phyloP scores from a whole-genome alignment of 2,888 invertebrate species.

The Drosophila peninsularis region DNA sequence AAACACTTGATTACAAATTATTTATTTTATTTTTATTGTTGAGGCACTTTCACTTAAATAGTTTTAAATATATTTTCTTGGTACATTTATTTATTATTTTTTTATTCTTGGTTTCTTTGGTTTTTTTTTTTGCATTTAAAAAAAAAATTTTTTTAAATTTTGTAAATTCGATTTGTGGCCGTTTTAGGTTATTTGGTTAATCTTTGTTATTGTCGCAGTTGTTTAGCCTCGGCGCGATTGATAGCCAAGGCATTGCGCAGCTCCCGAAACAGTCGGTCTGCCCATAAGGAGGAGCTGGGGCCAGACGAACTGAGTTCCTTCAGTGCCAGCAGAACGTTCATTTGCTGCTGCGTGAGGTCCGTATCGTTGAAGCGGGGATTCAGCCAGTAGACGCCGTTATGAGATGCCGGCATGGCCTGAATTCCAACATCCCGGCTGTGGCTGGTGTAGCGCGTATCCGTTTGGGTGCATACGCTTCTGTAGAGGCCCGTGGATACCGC shows the following conservation, averaged over 20 bases:
- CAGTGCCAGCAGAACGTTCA: slow-evolving; percentile 44
- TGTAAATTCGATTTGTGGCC: neutral
- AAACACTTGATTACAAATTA: neutral
- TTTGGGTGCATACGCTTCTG: slow-evolving; percentile 44
- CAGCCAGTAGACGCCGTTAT: slow-evolving; percentile 37
- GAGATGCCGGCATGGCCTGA: slow-evolving; percentile 14
- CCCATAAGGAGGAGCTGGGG: slow-evolving; percentile 28
- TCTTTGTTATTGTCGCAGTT: neutral
- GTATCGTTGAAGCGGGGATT: slow-evolving; percentile 28
- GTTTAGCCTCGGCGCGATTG: slow-evolving; percentile 16
- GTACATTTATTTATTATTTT: neutral
- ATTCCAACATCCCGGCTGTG: slow-evolving; percentile 20
- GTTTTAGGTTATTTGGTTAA: neutral
- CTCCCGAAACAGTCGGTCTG: slow-evolving; percentile 29
- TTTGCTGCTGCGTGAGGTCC: slow-evolving; percentile 42
- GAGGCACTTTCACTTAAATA: neutral
- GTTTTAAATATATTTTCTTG: neutral
- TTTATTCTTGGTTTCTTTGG: neutral
- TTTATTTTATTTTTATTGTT: neutral
- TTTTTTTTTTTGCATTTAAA: neutral
- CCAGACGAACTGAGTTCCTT: slow-evolving; percentile 34
- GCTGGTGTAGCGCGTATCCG: slow-evolving; percentile 11
- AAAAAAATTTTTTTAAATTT: no score
- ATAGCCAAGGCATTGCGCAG: slow-evolving; percentile 33
- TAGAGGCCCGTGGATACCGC: slow-evolving; percentile 24